Evolutionary conservation across 1,140 invertebrate species (phyloP), one percentile per base, ranked within the genome.

Genomic region (Sminthurides bifidus): DNA sequence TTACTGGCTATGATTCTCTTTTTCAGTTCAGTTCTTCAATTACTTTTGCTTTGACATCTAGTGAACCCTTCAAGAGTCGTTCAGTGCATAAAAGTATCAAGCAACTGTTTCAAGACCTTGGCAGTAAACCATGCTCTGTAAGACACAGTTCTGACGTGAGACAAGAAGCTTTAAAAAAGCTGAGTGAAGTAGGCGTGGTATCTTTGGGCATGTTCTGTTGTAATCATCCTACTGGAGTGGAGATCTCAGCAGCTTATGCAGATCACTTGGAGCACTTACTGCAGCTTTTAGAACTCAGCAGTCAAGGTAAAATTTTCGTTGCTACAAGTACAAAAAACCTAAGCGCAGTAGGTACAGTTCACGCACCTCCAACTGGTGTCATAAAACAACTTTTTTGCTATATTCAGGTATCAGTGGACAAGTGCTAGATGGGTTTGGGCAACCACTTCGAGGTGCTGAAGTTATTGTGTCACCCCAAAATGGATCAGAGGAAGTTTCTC

Each of bases 371-470:
- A n/a, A n/a, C n/a, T n/a, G n/a, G 33, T 49, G 12, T 43, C 23
- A 51, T 15, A 29, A 30, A 27, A 52, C 38, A 19, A 72, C 26
- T 58, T 68, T 37, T 40, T 50, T 45, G n/a, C 33, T 14, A 31
- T 54, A 14, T 14, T 19, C 14, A 73, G 87, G 91, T 51, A 72
- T 92, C 1, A 75, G 80, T 37, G 87, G 85, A 1, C 75, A 77
- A 61, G 75, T 95, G 3, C 74, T 73, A 35, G 81, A 90, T 66
- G 70, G 72, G 10, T 64, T 75, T 30, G 75, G 77, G 1, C 68
- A 73, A 23, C 80, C 83, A 15, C 72, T 94, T 64, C 70, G 79
- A 8, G 77, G 84, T 51, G 86, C 87, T 1, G 77, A 73, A 0
- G 72, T 94, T 0, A 70, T 73, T 37, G 74, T 94, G 5, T 24